Conservation (phyloP, 2,888 invertebrate genomes). For the Isoperla grammatica region DNA sequence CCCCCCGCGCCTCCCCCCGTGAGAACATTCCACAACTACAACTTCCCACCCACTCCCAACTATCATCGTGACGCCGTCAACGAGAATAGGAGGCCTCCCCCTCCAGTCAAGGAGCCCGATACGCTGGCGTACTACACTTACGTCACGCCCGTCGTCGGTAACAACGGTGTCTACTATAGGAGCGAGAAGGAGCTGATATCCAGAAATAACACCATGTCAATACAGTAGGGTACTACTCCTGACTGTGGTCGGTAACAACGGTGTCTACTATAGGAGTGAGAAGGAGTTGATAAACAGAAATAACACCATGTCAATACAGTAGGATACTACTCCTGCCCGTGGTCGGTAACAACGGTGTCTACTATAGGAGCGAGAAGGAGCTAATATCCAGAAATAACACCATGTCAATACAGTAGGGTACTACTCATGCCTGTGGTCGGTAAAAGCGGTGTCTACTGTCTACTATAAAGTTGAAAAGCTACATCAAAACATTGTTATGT, state of each 20-base stretch:
- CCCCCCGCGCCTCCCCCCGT: not conserved
- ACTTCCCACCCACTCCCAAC: not conserved
- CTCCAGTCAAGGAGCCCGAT: not conserved
- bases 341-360: too few relatives aligned
- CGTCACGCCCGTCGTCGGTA: not conserved
- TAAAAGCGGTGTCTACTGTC: too few relatives aligned
- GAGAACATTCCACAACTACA: slow-evolving; percentile 7
- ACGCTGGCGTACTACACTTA: not conserved
- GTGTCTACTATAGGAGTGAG: not conserved
- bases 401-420: too few relatives aligned
- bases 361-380: too few relatives aligned
- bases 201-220: too few relatives aligned
- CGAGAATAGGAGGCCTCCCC: not conserved
- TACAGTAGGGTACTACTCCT: too few relatives aligned
- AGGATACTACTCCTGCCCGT: too few relatives aligned
- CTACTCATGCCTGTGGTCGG: too few relatives aligned
- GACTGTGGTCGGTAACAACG: not conserved
- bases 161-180: not conserved
- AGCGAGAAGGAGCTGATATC: not conserved
- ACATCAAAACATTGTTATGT: too few relatives aligned
- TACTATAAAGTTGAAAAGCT: too few relatives aligned
- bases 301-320: too few relatives aligned
- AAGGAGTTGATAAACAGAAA: not conserved
- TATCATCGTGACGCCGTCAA: not conserved
- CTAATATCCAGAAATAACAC: too few relatives aligned